Base-by-base conservation (phyloP, 2,797 vertebrate genomes). In the Thunnus albacares region DNA sequence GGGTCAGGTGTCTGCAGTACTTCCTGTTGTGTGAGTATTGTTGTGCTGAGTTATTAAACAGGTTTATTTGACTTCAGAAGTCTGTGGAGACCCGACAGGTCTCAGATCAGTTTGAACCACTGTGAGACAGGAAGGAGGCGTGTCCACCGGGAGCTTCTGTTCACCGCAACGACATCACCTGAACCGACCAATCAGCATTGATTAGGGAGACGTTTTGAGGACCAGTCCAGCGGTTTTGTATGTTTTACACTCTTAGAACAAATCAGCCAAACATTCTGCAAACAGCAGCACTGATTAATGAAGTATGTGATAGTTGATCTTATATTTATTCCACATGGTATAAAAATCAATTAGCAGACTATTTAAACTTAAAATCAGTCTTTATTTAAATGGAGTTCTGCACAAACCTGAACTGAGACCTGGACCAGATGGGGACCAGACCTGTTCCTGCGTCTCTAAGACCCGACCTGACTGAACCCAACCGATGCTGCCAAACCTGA, bases 51-150 rank as follows among this genome's bases (percentile, higher is more conserved):
- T 61, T 17, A 20, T 52, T 15, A 57, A 66, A 71, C 41, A 64
- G 35, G 64, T 80, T 26, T 43, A 33, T 57, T 76, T 72, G 85
- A 75, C 84, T 81, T 82, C 26, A 72, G 61, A 80, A 75, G 80
- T 78, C 62, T 80, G 52, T 22, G 57, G 81, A 79, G 77, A 71
- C 73, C 7, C 9, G 71, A 66, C 81, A 61, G 60, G 81, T 85
- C 80, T 87, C 60, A n/a, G 80, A 68, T 80, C 83, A 87, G 86
- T 87, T 80, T 61, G 65, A 82, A 81, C 82, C 91, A 90, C 91
- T 91, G 89, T 90, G 91, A 92, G 86, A 74, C 71, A 52, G 76
- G 68, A 56, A 79, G 61, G 61, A 41, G 83, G 64, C 65, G 49
- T 53, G 78, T 81, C 79, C 88, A 87, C 69, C 30, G 45, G 8